These are phyloP conservation scores for Nemapogon koenigi DNA, from an alignment of 2,888 invertebrate genomes.

Conservation along the genomic window DNA sequence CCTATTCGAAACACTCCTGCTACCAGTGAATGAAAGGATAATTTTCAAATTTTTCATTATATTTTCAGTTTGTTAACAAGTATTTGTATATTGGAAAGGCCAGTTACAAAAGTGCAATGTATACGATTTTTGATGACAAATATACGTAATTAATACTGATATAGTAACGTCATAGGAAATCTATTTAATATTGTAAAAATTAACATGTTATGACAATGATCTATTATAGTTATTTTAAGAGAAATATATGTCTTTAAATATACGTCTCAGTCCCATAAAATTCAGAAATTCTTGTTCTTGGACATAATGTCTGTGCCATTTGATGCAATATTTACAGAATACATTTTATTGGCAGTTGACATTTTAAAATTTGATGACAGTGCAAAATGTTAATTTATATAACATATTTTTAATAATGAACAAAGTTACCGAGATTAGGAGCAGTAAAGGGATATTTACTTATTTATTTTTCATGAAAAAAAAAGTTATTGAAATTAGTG, in stretches of 20 bases:
- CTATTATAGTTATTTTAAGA: conserved; percentile 3
- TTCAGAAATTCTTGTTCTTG: conserved; percentile 7
- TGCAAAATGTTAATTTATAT: conserved; percentile 1
- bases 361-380: not conserved
- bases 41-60: conserved; percentile 33
- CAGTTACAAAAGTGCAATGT: conserved; percentile 65
- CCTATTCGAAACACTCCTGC: conserved; percentile 1
- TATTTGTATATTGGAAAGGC: conserved; percentile 44
- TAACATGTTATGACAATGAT: conserved; percentile 39
- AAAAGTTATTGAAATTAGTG: too few relatives aligned
- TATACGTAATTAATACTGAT: conserved; percentile 63
- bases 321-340: not conserved
- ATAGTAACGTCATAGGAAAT: conserved; percentile 50
- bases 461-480: too few relatives aligned
- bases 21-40: not conserved
- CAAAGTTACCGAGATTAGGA: conserved; percentile 7
- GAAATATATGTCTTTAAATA: conserved; percentile 4
- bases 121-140: conserved; percentile 64
- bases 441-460: too few relatives aligned
- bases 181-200: conserved; percentile 24
- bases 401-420: conserved; percentile 5
- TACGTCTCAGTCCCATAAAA: conserved; percentile 1
- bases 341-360: conserved; percentile 1
- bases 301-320: conserved; percentile 8
- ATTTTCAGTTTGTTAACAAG: conserved; percentile 22